A percentile compares a stretch with the other conserved stretches of the same genome.
phyloP scores from a whole-genome alignment of 2,797 vertebrate species.

The Poeciliopsis paucimaculata region DNA sequence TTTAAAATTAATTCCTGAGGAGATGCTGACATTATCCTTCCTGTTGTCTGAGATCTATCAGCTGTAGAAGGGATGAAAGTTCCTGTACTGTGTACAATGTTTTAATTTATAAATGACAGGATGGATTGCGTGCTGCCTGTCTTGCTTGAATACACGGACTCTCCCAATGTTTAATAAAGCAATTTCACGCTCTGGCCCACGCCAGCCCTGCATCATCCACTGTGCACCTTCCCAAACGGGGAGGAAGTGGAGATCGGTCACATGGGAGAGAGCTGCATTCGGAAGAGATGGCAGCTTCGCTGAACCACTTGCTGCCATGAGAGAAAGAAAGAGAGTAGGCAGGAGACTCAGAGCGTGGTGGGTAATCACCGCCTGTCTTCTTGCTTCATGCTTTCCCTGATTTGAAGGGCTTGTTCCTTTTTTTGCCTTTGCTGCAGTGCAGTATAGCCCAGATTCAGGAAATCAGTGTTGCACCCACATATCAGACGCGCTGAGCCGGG shows the following conservation, averaged over 20 bases:
- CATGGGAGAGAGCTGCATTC: slow-evolving; percentile 30
- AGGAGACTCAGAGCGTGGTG: slow-evolving; percentile 41
- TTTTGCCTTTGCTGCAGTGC: slow-evolving; percentile 64
- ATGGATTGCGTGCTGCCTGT: slow-evolving; percentile 13
- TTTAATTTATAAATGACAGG: slow-evolving; percentile 31
- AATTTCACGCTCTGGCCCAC: slow-evolving; percentile 65
- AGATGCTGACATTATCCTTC: not conserved
- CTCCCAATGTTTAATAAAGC: slow-evolving; percentile 64
- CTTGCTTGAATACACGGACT: slow-evolving; percentile 38
- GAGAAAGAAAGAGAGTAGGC: slow-evolving; percentile 22
- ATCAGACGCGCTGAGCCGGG: slow-evolving; percentile 58
- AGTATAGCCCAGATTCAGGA: slow-evolving; percentile 66
- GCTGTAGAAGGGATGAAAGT: slow-evolving; percentile 4
- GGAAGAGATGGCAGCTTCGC: slow-evolving; percentile 38
- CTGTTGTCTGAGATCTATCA: not conserved
- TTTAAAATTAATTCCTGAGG: slow-evolving; percentile 7
- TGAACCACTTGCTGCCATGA: slow-evolving; percentile 51
- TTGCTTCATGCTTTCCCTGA: slow-evolving; percentile 49
- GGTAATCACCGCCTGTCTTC: slow-evolving; percentile 57
- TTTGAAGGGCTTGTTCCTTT: slow-evolving; percentile 55
- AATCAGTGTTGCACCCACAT: slow-evolving; percentile 60
- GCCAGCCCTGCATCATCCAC: slow-evolving; percentile 48
- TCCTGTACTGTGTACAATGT: not conserved
- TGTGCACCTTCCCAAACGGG: slow-evolving; percentile 49
- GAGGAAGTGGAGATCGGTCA: slow-evolving; percentile 57